A percentile compares a stretch with the other conserved stretches of the same genome.
phyloP scores from a whole-genome alignment of 2,113 vertebrate genomes.

The Telmatochromis bifrenatus region DNA sequence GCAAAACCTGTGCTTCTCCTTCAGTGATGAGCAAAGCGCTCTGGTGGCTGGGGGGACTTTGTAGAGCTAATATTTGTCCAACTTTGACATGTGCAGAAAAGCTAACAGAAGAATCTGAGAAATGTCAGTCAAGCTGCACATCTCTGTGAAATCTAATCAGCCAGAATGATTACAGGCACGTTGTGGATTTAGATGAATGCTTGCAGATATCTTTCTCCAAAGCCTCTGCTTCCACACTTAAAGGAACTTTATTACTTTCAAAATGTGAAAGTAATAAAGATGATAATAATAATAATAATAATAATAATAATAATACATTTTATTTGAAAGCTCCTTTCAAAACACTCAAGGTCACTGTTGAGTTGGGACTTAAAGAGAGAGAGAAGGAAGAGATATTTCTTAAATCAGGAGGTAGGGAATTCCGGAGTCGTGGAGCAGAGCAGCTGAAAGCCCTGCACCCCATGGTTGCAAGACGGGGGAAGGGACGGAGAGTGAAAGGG shows the following conservation, averaged over 20 bases:
- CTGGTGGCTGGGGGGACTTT: neutral
- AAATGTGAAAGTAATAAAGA: neutral
- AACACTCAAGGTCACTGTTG: neutral
- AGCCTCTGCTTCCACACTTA: neutral
- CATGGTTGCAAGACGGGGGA: neutral
- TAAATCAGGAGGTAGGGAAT: neutral
- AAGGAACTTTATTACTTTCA: neutral
- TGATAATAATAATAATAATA: neutral
- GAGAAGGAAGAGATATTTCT: neutral
- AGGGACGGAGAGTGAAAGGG: neutral
- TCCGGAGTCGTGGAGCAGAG: neutral
- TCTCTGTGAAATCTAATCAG: neutral
- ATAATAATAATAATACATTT: neutral
- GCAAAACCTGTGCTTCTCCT: neutral
- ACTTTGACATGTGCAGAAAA: neutral
- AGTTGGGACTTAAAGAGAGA: neutral
- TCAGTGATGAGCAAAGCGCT: neutral
- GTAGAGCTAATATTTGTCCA: neutral
- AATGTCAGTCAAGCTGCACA: neutral
- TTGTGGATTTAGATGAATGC: neutral
- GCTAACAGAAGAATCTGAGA: neutral
- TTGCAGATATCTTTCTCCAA: neutral
- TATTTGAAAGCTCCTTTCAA: neutral
- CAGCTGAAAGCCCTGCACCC: accelerated
- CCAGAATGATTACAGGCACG: neutral